phyloP scores from a whole-genome alignment of 2,888 invertebrate species.

The Cepaea hortensis region DNA sequence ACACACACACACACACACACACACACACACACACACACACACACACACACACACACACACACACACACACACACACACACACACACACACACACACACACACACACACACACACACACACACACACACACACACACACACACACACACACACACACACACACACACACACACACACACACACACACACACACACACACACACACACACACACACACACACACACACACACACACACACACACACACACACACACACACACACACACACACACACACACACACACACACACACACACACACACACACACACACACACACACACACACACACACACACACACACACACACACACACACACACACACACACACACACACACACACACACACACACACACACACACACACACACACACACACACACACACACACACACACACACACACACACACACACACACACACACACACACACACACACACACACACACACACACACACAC shows the following conservation, averaged over 20 bases:
- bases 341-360: conserved; percentile 16
- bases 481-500: conserved; percentile 5
- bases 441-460: conserved; percentile 23
- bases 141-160: neutral
- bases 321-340: conserved; percentile 11
- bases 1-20: conserved; percentile 9
- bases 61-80: conserved; percentile 19
- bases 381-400: conserved; percentile 15
- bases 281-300: conserved; percentile 22
- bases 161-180: conserved; percentile 5
- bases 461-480: neutral
- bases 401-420: conserved; percentile 18
- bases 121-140: conserved; percentile 23
- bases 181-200: conserved; percentile 21
- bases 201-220: neutral
- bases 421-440: neutral
- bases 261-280: neutral
- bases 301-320: neutral
- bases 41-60: neutral
- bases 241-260: conserved; percentile 18
- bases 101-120: neutral
- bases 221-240: conserved; percentile 15
- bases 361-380: neutral
- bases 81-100: conserved; percentile 2
- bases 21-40: conserved; percentile 20